Base-by-base conservation (phyloP, 1,140 invertebrate genomes). In the Dendrolimus kikuchii region DNA sequence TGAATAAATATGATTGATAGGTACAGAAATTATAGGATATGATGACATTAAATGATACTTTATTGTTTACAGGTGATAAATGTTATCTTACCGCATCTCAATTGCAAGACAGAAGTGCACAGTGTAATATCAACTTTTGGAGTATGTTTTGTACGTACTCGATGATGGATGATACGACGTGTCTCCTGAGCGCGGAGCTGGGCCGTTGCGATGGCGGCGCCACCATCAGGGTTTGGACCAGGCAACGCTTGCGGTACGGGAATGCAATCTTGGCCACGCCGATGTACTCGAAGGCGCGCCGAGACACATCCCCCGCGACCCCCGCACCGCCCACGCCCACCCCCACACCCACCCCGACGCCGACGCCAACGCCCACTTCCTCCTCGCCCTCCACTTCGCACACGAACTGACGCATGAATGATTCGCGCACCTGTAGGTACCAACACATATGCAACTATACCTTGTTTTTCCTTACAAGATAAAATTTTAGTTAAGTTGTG, bases 371-470 rank as follows among this genome's bases (percentile, higher is more conserved):
- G 0, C 60, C 66, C 41, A 57, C 61, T 44, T 85, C 85, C 62
- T 94, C 93, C 67, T 94, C 94, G 55, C 94, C 94, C 70, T 96
- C 95, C 40, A 93, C 92, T 79, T 97, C 95, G 67, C 93, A 93
- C 2, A 98, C 95, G 83, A 99, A 99, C 76, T 99, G 97, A 37
- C 97, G 90, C 95, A 99, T 99, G 82, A 99, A 99, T 78, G 97
- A 99, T 82, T 99, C 98, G 41, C 98, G 90, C 0, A 99, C 94
- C 93, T 95, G 63, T 43, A 23, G 23, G 23, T 23, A 23, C 23
- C 23, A 23, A 1, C 23, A 23, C 23, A 23, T 23, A 23, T 23
- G 23, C 23, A 23, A 23, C 23, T 23, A 3, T 23, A 23, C 23
- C 23, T 23, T 23, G 23, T 23, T 23, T 23, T 2, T 23, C 3